Conservation (phyloP, 2,888 invertebrate genomes). For the Phlogophora meticulosa region DNA sequence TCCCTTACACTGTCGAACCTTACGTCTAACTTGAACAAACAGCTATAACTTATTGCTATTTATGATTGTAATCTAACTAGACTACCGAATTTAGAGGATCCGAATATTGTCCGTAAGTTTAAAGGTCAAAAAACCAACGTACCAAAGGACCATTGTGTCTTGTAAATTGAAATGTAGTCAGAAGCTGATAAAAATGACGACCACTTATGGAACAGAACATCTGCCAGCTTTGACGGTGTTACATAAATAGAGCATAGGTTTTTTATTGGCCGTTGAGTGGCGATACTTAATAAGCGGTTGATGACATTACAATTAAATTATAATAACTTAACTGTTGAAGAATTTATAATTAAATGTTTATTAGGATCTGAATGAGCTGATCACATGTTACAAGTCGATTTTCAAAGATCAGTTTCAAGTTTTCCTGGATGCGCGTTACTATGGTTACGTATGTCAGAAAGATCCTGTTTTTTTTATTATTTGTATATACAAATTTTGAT, state of each 20-base stretch:
- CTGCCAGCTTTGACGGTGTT: constrained; percentile 32
- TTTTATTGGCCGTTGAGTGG: constrained; percentile 48
- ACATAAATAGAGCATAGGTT: constrained; percentile 48
- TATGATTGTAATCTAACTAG: neutral
- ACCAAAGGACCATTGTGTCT: neutral
- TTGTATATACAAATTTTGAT: too few species aligned
- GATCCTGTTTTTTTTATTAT: too few species aligned
- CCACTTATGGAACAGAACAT: constrained; percentile 34
- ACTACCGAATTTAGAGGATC: neutral
- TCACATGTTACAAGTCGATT: constrained; percentile 11
- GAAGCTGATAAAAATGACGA: constrained; percentile 25
- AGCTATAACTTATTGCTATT: neutral
- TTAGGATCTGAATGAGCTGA: constrained; percentile 15
- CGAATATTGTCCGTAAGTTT: neutral
- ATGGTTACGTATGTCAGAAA: neutral
- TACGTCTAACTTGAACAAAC: too few species aligned
- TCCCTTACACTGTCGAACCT: too few species aligned
- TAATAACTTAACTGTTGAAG: constrained; percentile 39
- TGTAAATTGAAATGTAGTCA: constrained; percentile 14
- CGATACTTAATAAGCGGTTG: constrained; percentile 43
- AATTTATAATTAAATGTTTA: constrained; percentile 21
- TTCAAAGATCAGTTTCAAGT: neutral
- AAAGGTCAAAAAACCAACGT: constrained; percentile 1
- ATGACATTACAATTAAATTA: constrained; percentile 52
- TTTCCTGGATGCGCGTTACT: neutral